These are phyloP conservation scores for Sipha flava DNA, from an alignment of 1,140 invertebrate genomes.

Conservation along the genomic window DNA sequence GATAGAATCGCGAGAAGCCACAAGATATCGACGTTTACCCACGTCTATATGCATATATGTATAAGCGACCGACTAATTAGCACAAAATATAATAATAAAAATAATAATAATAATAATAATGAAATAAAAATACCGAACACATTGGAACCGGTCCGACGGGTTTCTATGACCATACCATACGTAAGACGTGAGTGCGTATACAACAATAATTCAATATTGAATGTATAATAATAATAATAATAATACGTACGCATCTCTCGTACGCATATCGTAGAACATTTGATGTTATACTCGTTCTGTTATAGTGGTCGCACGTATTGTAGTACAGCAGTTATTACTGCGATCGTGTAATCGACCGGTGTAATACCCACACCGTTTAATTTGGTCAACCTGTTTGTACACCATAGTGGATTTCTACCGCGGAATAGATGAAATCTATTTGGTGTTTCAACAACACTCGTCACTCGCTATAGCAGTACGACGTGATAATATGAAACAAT, in stretches of 20 bases:
- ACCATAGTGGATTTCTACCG: background rate
- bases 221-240: background rate
- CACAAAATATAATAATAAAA: background rate
- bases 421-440: no score
- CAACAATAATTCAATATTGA: no score
- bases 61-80: slow-evolving; percentile 19
- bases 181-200: no score
- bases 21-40: no score
- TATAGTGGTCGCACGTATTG: no score
- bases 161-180: background rate
- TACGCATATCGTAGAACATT: no score
- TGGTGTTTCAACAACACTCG: no score
- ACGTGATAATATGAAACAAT: no score
- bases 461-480: no score
- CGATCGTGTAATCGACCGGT: background rate
- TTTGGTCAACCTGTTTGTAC: background rate
- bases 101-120: background rate
- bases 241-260: background rate
- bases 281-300: background rate
- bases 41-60: no score
- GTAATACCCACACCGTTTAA: background rate
- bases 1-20: no score
- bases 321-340: background rate
- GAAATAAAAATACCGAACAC: background rate
- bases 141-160: slow-evolving; percentile 15